phyloP scores from a whole-genome alignment of 1,140 invertebrate species.

The Papilio helenus region DNA sequence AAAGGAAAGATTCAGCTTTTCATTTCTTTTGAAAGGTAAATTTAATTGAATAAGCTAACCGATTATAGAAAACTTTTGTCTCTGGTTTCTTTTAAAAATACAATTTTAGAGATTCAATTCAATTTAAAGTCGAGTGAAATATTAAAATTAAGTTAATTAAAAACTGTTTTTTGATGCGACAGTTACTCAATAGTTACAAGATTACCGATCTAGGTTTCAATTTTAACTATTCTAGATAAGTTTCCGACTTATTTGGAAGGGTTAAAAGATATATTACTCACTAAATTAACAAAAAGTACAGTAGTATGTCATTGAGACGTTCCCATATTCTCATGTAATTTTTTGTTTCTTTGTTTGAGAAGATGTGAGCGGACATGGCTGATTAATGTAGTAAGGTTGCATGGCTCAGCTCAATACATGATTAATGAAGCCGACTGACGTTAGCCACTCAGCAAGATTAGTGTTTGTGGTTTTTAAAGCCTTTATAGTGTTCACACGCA shows the following conservation, averaged over 20 bases:
- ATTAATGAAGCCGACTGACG: neutral
- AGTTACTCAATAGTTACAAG: neutral
- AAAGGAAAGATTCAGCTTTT: neutral
- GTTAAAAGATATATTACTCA: no score
- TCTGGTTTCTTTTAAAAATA: neutral
- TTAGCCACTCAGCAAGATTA: neutral
- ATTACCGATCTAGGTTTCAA: no score
- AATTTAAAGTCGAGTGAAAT: neutral
- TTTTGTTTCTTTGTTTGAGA: neutral
- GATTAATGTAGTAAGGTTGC: neutral
- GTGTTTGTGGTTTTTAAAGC: neutral
- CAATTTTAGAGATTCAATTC: neutral
- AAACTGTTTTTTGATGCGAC: neutral
- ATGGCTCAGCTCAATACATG: neutral
- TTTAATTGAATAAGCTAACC: neutral
- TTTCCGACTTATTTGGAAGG: no score
- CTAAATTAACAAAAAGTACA: neutral
- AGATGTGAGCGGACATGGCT: neutral
- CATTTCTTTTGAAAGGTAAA: neutral
- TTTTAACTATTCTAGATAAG: no score
- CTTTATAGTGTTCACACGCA: neutral
- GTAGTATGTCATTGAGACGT: neutral
- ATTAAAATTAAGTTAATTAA: neutral
- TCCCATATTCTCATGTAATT: neutral
- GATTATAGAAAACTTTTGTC: constrained; percentile 20